Base-by-base conservation (phyloP, 2,113 vertebrate genomes). In the Microcebus griseorufus region DNA sequence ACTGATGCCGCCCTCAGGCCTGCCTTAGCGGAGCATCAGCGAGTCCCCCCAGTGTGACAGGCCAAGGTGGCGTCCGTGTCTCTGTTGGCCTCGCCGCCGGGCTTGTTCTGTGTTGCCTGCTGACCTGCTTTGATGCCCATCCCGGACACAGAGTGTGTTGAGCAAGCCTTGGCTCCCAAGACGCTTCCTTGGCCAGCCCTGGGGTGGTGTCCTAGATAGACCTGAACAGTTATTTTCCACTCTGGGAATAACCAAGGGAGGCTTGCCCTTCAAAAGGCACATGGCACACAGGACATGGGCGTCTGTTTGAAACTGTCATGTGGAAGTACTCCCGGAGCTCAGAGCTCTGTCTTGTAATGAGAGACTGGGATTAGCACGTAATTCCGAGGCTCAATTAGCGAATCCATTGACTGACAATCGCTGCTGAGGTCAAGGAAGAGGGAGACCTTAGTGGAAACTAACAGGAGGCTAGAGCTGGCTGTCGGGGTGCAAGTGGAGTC, bases 181-280 rank as follows among this genome's bases (percentile, higher is more conserved):
- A 16, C 48, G 27, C 29, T 65, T 91, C 51, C 39, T 88, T 80
- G 48, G 69, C 78, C 69, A 94, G 83, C 37, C 73, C 51, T 34
- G 16, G 18, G 51, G 64, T 32, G 23, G 27, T 60, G 64, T 87
- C 81, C 83, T 88, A 55, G 82, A 69, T 45, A 39, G 82, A 72
- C 45, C 58, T 86, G 65, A 70, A 70, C 16, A 55, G 87, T 42
- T 55, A 62, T 80, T 96, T 83, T 76, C 95, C 83, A 89, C 34
- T 72, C 39, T 14, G 88, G 78, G 29, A 94, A 82, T 82, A 62
- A 82, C 79, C 73, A 92, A 70, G 55, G 70, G 69, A 92, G 65
- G 58, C 45, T 82, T 58, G n/a, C 42, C 65, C 60, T 93, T 88
- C 67, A 51, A 48, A 62, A 76, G 93, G 58, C 20, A 25, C 51